These are phyloP conservation scores for Prenolepis imparis DNA, from an alignment of 2,888 invertebrate genomes.

Conservation along the genomic window DNA sequence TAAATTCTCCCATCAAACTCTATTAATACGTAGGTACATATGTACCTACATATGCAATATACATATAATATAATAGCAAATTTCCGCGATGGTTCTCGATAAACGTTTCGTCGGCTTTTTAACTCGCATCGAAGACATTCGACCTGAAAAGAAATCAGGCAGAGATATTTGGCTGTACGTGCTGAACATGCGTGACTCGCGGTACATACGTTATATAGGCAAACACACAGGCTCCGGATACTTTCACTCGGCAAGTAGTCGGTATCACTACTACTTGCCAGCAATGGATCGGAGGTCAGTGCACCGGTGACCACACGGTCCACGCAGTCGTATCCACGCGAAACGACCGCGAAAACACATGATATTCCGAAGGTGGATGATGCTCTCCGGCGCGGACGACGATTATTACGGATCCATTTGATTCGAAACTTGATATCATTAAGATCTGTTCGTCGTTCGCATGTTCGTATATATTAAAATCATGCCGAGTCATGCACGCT, in stretches of 20 bases:
- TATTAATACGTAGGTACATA: not conserved
- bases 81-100: not conserved
- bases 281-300: conserved; percentile 83
- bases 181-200: conserved; percentile 32
- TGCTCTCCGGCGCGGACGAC: conserved; percentile 43
- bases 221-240: conserved; percentile 70
- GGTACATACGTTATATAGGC: conserved; percentile 55
- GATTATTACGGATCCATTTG: conserved; percentile 18
- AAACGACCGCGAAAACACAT: conserved; percentile 66
- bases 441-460: conserved; percentile 26
- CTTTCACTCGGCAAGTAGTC: conserved; percentile 82
- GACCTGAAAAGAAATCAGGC: conserved; percentile 64
- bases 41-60: not conserved
- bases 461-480: conserved; percentile 17
- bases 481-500: conserved; percentile 33
- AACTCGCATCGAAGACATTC: not conserved
- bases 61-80: not conserved
- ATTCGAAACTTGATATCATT: conserved; percentile 20
- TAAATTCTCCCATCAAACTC: not conserved
- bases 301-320: conserved; percentile 80
- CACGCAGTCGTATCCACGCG: conserved; percentile 67
- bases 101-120: not conserved
- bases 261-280: conserved; percentile 78
- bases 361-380: conserved; percentile 56
- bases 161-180: conserved; percentile 60